A percentile compares a stretch with the other conserved stretches of the same genome.
These are phyloP conservation scores for Rhinoderma darwinii DNA, from an alignment of 2,113 vertebrate genomes.

Conservation along the genomic window DNA sequence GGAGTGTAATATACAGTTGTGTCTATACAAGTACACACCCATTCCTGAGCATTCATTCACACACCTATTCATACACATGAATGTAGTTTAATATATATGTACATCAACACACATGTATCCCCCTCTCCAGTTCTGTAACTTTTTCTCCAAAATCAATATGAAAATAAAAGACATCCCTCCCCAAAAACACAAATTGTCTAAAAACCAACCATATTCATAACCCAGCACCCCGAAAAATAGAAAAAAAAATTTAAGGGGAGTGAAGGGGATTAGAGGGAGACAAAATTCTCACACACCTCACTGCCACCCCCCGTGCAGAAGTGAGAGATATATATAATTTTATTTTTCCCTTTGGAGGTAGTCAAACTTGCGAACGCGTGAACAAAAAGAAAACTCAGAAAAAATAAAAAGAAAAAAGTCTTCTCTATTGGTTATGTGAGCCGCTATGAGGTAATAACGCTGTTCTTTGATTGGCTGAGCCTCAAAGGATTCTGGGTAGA, in stretches of 20 bases:
- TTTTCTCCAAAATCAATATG: slow-evolving; percentile 48
- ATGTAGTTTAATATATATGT: neutral
- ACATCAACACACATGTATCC: slow-evolving; percentile 7
- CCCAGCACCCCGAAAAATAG: slow-evolving; percentile 37
- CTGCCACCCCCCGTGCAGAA: slow-evolving; percentile 44
- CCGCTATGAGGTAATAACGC: slow-evolving; percentile 60
- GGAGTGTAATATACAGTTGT: neutral
- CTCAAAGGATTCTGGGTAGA: slow-evolving; percentile 57
- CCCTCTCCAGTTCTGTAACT: slow-evolving; percentile 51
- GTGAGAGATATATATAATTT: slow-evolving; percentile 56
- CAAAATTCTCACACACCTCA: slow-evolving; percentile 30
- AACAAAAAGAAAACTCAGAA: slow-evolving; percentile 48
- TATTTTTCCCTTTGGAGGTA: slow-evolving; percentile 57
- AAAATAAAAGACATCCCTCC: slow-evolving; percentile 34
- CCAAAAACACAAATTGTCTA: slow-evolving; percentile 37
- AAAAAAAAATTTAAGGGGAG: slow-evolving; percentile 2
- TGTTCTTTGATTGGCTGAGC: slow-evolving; percentile 60
- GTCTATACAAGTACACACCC: neutral
- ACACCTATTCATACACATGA: neutral
- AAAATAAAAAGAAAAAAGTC: slow-evolving; percentile 47
- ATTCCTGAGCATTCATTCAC: slow-evolving; percentile 7
- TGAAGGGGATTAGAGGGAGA: slow-evolving; percentile 39
- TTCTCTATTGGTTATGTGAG: slow-evolving; percentile 59
- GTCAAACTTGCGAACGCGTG: slow-evolving; percentile 58
- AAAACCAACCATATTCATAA: slow-evolving; percentile 45